Base-by-base conservation (phyloP, 1,140 invertebrate species). In the Hestina assimilis region DNA sequence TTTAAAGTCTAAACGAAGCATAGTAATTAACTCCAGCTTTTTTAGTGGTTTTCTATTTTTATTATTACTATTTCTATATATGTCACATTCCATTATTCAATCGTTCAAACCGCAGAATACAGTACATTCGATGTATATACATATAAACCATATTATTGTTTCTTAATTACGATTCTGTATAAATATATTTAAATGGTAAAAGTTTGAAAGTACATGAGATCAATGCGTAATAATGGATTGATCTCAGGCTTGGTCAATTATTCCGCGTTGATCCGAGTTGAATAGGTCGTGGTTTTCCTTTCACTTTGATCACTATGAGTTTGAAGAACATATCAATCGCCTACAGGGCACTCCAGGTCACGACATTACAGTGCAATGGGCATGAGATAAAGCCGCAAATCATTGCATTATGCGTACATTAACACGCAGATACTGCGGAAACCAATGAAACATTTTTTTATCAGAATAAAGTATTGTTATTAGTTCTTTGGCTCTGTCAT, bases 211-310 rank as follows among this genome's bases (percentile, higher is more conserved):
- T 14, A 14, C 15, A 17, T 7, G 15, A 38, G 17, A 31, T 48
- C 29, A 21, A 48, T 4, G 7, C n/a, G 9, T 7, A 33, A 19
- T 33, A 47, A 47, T 15, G 29, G 29, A 14, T 9, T 7, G 19
- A 48, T 15, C 19, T 31, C 45, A 20, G 9, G 45, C 26, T 29
- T 48, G 29, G 45, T 48, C 19, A 48, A 35, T 38, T 41, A 56
- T 56, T 47, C 40, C 35, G 23, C 35, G 35, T 28, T 48, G 28
- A 57, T 51, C 48, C 31, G 31, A 63, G 62, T 59, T 50, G 61
- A 76, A 71, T 70, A 62, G 68, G 75, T 77, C 69, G 66, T 69
- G 63, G 61, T 71, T 71, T 69, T 70, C 83, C 83, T 86, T 86
- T 86, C 83, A 83, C 83, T 82, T 79, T 58, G 70, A 59, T 63